Evolutionary conservation across 2,797 vertebrate genomes (phyloP), one percentile per base, ranked within the genome.

Genomic region (Danionella dracula): DNA sequence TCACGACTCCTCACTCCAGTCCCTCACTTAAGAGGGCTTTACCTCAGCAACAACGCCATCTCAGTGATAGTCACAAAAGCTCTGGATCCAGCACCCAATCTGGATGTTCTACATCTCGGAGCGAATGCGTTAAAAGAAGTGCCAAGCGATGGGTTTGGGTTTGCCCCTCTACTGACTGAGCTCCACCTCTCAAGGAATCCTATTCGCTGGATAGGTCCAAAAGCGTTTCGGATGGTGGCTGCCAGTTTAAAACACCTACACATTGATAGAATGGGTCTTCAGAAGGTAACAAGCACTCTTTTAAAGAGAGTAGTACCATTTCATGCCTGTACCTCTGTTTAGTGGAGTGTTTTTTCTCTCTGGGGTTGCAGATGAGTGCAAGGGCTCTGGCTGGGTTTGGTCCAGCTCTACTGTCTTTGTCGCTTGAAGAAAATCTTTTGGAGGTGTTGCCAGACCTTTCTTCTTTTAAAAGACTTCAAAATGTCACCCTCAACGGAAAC

Each of bases 351-450:
- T 49, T 6, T 40, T 11, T 31, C 2, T 11, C 40, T 44, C 7
- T 53, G 23, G 40, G 42, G 41, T 20, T 27, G 9, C 69, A 97
- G 95, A 85, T 96, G 79, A 91, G 91, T 11, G 64, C 61, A 0
- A 60, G 80, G 4, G 90, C 92, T 64, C 88, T 98, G 15, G 42
- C 40, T 0, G 91, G 92, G 0, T 82, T 96, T 0, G 90, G 89
- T 2, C 64, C 82, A 0, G 78, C 61, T 17, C 85, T 96, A 27
- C 89, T 37, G 82, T 88, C 83, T 72, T 83, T 97, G 9, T 79
- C 91, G 38, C 38, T 98, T 60, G 92, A 90, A 77, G 86, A 84
- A 65, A 98, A 98, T 77, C 87, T 83, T 76, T 86, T 97, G 61
- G 78, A 79, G 68, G 72, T 72, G 11, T 60, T 95, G 53, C 94